Base-by-base conservation (phyloP, 2,888 invertebrate species). In the Seira musarum region DNA sequence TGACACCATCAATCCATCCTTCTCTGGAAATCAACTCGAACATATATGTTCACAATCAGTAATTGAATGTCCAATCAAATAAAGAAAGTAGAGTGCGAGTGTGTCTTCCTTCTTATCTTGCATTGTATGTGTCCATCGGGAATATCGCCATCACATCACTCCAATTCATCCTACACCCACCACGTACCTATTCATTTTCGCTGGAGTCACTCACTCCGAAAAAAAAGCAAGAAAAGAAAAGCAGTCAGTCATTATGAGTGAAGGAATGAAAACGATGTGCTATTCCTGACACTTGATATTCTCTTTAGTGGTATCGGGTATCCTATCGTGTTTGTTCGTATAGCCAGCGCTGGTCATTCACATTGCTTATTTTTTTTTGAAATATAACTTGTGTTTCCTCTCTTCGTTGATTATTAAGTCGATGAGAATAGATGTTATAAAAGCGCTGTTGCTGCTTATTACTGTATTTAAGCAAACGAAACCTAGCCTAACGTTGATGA, bases 1-100 rank as follows among this genome's bases (percentile, higher is more conserved):
- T 53, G 66, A 74, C 74, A 66, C 65, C 53, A 65, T 74, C 63
- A 30, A 74, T 74, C 74, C 40, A 35, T 66, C 74, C 21, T 46
- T 24, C 24, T 15, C 25, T 22, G 46, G 53, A 60, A 60, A 21
- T 53, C 60, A 75, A 49, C 61, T 65, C 40, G 30, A 75, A 30
- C 61, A 61, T 75, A 65, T 68, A 63, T 40, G 40, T 30, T n/a
- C n/a, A n/a, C n/a, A n/a, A n/a, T n/a, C n/a, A n/a, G 67, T 75
- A 75, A 75, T 75, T 75, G 75, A 75, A 68, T 75, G 75, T 67
- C 75, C 67, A 75, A 53, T 75, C 67, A 67, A 75, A 75, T 68
- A 46, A 75, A 75, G 67, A 68, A 67, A 13, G 35, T 25, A 35
- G n/a, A 65, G 13, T 13, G 15, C 1, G 3, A 69, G 30, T 17